A percentile compares a stretch with the other conserved stretches of the same genome.
Evolutionary conservation across 1,140 invertebrate genomes (phyloP).

Genomic region (Aphelenchoides avenae): DNA sequence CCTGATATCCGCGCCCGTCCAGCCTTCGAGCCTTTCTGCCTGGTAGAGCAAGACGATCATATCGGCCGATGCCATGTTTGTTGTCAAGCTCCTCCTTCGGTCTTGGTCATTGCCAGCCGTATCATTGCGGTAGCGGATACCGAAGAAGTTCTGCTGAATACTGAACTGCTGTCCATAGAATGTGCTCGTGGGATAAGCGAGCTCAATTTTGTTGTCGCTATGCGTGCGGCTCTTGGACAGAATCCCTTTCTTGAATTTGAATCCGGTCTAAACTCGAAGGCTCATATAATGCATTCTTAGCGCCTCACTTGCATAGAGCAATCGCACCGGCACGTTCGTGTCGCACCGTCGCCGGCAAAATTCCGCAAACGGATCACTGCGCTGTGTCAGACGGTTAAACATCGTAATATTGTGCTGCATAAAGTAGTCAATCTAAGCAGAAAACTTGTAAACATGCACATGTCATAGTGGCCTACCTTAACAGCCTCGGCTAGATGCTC

Average conservation of each 20-base stretch:
- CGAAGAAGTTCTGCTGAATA: slow-evolving; percentile 54
- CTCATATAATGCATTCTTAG: slow-evolving; percentile 12
- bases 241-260: slow-evolving; percentile 36
- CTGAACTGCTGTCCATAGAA: slow-evolving; percentile 44
- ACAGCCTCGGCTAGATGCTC: slow-evolving; percentile 29
- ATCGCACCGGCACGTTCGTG: slow-evolving; percentile 51
- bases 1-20: slow-evolving; percentile 31
- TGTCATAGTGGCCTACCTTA: slow-evolving; percentile 10
- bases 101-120: background rate
- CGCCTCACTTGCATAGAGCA: slow-evolving; percentile 26
- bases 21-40: slow-evolving; percentile 35
- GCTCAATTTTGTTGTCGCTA: slow-evolving; percentile 25
- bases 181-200: slow-evolving; percentile 43
- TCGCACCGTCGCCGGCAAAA: slow-evolving; percentile 50
- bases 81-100: background rate
- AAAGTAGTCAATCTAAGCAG: slow-evolving; percentile 26
- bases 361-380: slow-evolving; percentile 43
- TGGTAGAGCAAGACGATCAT: slow-evolving; percentile 37
- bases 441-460: background rate
- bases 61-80: slow-evolving; percentile 26
- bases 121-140: slow-evolving; percentile 38
- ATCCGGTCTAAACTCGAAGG: slow-evolving; percentile 17
- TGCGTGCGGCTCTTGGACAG: slow-evolving; percentile 9
- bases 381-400: slow-evolving; percentile 36
- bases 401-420: slow-evolving; percentile 43